These are phyloP conservation scores for Calidris pygmaea DNA, from an alignment of 2,113 vertebrate species.

Conservation along the genomic window DNA sequence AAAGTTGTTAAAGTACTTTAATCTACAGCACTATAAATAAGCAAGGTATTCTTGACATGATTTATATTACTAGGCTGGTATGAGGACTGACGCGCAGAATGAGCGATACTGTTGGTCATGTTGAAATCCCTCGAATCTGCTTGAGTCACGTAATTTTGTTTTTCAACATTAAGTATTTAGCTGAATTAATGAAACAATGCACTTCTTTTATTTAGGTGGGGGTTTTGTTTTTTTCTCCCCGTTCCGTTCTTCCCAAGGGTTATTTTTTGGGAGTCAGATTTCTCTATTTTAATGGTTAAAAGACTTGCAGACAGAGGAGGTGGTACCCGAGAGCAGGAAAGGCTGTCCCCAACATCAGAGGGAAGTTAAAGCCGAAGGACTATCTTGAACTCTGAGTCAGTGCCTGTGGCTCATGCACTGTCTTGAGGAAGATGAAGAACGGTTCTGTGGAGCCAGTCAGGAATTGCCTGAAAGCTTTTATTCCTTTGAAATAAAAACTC, in stretches of 20 bases:
- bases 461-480: not conserved
- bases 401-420: accelerated
- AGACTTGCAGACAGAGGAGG: not conserved
- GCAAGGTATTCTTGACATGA: not conserved
- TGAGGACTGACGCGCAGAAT: not conserved
- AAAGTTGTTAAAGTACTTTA: not conserved
- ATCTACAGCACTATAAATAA: not conserved
- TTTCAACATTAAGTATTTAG: not conserved
- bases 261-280: not conserved
- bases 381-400: not conserved
- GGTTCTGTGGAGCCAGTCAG: not conserved
- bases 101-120: not conserved
- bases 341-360: not conserved
- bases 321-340: not conserved
- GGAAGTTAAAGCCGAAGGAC: not conserved
- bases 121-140: not conserved
- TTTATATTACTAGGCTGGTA: not conserved
- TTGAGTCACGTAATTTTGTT: not conserved
- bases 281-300: not conserved
- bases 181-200: not conserved
- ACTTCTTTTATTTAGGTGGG: not conserved
- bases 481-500: not conserved
- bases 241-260: not conserved
- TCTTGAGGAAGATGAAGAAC: not conserved
- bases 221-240: not conserved